These are phyloP conservation scores for Hyla sarda DNA, from an alignment of 2,113 vertebrate genomes.

Conservation along the genomic window DNA sequence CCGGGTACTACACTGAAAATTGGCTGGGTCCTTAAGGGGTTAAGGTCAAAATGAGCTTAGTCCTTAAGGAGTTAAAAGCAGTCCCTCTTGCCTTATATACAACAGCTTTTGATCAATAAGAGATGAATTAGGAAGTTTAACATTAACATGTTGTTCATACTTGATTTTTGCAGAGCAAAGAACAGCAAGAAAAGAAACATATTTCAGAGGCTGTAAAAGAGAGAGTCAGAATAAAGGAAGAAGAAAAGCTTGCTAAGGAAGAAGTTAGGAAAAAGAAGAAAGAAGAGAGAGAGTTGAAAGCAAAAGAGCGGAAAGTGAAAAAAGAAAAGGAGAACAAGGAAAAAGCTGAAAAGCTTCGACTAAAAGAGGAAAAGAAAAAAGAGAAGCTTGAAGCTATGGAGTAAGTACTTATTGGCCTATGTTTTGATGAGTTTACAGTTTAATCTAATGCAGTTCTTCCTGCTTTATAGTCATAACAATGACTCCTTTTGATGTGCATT, in stretches of 20 bases:
- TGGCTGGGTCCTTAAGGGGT: no score
- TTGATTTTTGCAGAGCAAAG: constrained; percentile 70
- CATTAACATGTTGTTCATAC: no score
- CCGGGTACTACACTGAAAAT: no score
- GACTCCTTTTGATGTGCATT: no score
- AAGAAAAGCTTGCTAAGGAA: constrained; percentile 76
- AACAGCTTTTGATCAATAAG: no score
- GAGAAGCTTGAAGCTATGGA: constrained; percentile 85
- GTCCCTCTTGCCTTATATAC: no score
- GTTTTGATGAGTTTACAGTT: no score
- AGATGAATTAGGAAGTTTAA: no score
- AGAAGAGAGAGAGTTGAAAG: constrained; percentile 89
- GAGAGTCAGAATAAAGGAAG: constrained; percentile 82
- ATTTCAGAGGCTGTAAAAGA: constrained; percentile 77
- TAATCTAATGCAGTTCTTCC: neutral
- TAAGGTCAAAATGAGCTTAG: no score
- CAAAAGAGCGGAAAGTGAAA: constrained; percentile 83
- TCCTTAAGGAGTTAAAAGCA: no score
- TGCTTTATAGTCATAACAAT: neutral
- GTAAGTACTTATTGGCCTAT: constrained; percentile 75
- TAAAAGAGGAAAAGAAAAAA: constrained; percentile 89
- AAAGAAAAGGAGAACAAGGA: constrained; percentile 79
- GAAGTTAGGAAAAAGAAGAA: constrained; percentile 84
- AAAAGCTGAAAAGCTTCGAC: constrained; percentile 84
- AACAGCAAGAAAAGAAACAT: constrained; percentile 76